Conservation (phyloP, 2,888 invertebrate species). For the Eulithis testata region DNA sequence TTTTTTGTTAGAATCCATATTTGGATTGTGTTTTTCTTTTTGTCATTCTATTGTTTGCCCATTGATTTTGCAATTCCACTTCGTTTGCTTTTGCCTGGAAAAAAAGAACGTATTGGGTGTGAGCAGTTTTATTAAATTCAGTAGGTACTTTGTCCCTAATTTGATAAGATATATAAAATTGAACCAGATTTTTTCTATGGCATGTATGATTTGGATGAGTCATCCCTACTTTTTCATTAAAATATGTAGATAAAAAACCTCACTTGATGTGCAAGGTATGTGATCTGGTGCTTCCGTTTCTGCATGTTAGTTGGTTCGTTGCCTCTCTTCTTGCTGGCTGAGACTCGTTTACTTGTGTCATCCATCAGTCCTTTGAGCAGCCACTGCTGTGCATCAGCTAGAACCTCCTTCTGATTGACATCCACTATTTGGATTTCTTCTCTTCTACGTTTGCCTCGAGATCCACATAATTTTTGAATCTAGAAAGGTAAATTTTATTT, state of each 20-base stretch:
- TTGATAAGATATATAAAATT: too few relatives aligned
- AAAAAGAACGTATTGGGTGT: slow-evolving; percentile 13
- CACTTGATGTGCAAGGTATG: slow-evolving; percentile 94
- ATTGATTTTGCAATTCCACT: slow-evolving; percentile 95
- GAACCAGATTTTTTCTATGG: too few relatives aligned
- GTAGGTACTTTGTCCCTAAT: too few relatives aligned
- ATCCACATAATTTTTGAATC: slow-evolving; percentile 89
- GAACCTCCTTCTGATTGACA: slow-evolving; percentile 91
- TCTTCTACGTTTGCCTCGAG: slow-evolving; percentile 85
- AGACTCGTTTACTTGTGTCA: slow-evolving; percentile 84
- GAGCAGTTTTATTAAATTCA: too few relatives aligned
- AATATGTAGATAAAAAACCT: slow-evolving; percentile 5
- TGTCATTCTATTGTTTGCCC: slow-evolving; percentile 94
- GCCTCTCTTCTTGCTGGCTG: slow-evolving; percentile 82
- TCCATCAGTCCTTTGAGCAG: slow-evolving; percentile 91
- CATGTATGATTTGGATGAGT: too few relatives aligned
- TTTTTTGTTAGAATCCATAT: slow-evolving; percentile 92
- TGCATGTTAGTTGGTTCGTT: slow-evolving; percentile 88
- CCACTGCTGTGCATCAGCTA: slow-evolving; percentile 92
- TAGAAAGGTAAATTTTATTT: slow-evolving; percentile 45
- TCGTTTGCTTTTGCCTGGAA: slow-evolving; percentile 97
- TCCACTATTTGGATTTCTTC: slow-evolving; percentile 91
- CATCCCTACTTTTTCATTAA: too few relatives aligned
- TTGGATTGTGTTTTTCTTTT: slow-evolving; percentile 96
- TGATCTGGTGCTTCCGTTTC: slow-evolving; percentile 97